Conservation (phyloP, 2,888 invertebrate genomes). For the Harpagoxenus sublaevis region DNA sequence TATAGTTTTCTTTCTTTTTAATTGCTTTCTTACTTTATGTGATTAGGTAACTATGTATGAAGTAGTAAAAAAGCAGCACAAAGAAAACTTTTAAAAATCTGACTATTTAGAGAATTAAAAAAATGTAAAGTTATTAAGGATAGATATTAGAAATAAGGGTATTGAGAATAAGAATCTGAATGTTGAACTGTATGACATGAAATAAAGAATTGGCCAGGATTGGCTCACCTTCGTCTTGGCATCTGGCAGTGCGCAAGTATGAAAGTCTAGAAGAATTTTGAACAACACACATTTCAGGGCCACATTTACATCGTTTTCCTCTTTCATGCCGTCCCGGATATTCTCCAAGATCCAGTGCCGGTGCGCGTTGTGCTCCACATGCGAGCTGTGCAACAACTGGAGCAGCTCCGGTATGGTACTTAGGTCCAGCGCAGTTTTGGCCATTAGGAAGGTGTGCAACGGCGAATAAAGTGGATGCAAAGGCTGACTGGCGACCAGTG, state of each 20-base stretch:
- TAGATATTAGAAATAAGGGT: neutral
- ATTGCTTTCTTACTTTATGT: neutral
- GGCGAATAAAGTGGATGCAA: conserved; percentile 92
- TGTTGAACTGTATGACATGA: neutral
- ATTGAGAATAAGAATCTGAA: neutral
- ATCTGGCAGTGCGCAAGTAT: conserved; percentile 89
- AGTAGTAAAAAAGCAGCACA: neutral
- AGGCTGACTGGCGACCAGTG: conserved; percentile 92
- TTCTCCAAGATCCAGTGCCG: conserved; percentile 93
- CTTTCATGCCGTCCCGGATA: conserved; percentile 92
- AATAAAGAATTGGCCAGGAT: conserved; percentile 10
- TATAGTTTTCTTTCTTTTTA: neutral
- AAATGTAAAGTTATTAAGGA: neutral
- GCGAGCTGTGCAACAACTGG: conserved; percentile 93
- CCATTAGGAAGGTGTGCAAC: conserved; percentile 92
- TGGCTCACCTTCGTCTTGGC: conserved; percentile 87
- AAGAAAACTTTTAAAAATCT: neutral
- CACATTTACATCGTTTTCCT: conserved; percentile 91
- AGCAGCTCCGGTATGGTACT: conserved; percentile 95
- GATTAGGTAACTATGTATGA: neutral
- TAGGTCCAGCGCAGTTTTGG: conserved; percentile 92
- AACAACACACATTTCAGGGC: conserved; percentile 92
- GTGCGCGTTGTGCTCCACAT: conserved; percentile 90
- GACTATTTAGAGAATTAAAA: neutral
- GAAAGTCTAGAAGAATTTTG: conserved; percentile 92